phyloP scores from a whole-genome alignment of 2,888 invertebrate species.

The Spilarctia lutea region DNA sequence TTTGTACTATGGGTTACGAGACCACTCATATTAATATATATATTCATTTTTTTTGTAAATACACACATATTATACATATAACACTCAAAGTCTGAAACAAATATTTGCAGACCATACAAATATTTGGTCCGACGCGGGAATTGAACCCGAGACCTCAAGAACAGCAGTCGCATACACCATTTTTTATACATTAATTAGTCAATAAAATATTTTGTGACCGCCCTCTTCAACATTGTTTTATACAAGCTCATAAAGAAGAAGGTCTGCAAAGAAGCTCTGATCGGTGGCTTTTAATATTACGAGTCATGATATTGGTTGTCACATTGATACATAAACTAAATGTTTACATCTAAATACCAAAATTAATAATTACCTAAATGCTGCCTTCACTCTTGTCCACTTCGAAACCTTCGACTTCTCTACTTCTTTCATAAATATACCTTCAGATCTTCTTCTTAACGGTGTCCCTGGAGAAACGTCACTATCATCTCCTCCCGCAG shows the following conservation, averaged over 20 bases:
- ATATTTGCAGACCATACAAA: too few species aligned
- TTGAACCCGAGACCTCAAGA: too few species aligned
- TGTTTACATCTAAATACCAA: background rate
- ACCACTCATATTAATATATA: too few species aligned
- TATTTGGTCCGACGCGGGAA: too few species aligned
- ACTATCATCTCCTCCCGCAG: conserved; percentile 89
- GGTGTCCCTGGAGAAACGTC: conserved; percentile 75
- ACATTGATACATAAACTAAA: background rate
- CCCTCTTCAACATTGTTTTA: background rate
- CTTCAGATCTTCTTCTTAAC: conserved; percentile 75
- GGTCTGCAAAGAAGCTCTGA: background rate
- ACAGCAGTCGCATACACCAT: too few species aligned
- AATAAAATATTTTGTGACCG: too few species aligned
- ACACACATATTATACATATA: too few species aligned
- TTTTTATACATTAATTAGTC: too few species aligned
- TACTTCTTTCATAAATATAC: conserved; percentile 76
- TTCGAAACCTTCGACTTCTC: conserved; percentile 91
- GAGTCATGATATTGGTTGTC: background rate
- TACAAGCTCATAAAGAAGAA: background rate
- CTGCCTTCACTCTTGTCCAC: conserved; percentile 96
- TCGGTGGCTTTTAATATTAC: background rate
- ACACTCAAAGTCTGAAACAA: too few species aligned
- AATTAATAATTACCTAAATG: conserved; percentile 90
- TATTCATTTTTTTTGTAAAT: too few species aligned
- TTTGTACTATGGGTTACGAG: too few species aligned